These are phyloP conservation scores for Syrista parreyssii DNA, from an alignment of 2,888 invertebrate species.

Conservation along the genomic window DNA sequence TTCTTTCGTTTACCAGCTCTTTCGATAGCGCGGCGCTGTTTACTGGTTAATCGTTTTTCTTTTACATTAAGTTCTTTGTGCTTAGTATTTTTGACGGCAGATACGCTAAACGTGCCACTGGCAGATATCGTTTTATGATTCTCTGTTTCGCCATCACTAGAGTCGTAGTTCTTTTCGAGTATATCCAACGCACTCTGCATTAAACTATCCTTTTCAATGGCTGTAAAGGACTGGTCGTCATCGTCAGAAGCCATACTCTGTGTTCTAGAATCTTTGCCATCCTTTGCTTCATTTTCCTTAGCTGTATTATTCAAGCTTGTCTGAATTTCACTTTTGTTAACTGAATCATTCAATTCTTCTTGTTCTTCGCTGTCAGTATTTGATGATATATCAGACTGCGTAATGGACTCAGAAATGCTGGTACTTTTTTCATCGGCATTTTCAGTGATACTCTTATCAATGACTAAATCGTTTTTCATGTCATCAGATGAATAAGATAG, in stretches of 20 bases:
- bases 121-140: slow-evolving; percentile 64
- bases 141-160: slow-evolving; percentile 70
- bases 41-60: slow-evolving; percentile 76
- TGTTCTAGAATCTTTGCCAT: slow-evolving; percentile 34
- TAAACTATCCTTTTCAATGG: slow-evolving; percentile 64
- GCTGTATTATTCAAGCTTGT: not conserved
- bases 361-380: not conserved
- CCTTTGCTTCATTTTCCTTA: slow-evolving; percentile 18
- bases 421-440: slow-evolving; percentile 13
- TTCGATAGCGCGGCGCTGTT: slow-evolving; percentile 80
- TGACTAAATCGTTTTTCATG: slow-evolving; percentile 53
- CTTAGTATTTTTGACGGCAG: slow-evolving; percentile 64
- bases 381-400: slow-evolving; percentile 7
- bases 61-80: slow-evolving; percentile 34
- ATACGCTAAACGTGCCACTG: slow-evolving; percentile 66
- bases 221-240: slow-evolving; percentile 44
- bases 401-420: slow-evolving; percentile 13
- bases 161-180: slow-evolving; percentile 66
- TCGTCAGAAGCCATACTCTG: slow-evolving; percentile 34
- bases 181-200: slow-evolving; percentile 55
- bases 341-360: slow-evolving; percentile 60
- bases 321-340: slow-evolving; percentile 71
- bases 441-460: slow-evolving; percentile 15
- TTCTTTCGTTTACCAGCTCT: slow-evolving; percentile 82
- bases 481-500: slow-evolving; percentile 76